These are phyloP conservation scores for Poeciliopsis retropinna DNA, from an alignment of 2,113 vertebrate species.

Conservation along the genomic window DNA sequence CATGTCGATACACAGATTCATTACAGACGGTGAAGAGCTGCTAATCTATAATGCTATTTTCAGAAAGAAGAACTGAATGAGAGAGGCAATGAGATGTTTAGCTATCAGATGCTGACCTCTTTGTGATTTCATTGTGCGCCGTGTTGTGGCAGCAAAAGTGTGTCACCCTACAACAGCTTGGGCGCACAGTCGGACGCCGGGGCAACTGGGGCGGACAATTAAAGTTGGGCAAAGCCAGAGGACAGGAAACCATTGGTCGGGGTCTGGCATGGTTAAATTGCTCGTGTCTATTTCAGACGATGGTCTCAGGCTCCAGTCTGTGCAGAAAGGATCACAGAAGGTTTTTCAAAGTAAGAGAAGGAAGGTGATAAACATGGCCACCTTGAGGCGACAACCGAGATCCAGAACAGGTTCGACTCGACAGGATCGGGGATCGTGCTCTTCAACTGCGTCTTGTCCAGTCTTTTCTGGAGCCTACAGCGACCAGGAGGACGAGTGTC, in stretches of 20 bases:
- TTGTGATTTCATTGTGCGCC: slow-evolving; percentile 38
- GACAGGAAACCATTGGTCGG: slow-evolving; percentile 49
- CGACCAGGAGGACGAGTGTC: slow-evolving; percentile 70
- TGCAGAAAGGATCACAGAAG: slow-evolving; percentile 67
- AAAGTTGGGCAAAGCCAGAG: slow-evolving; percentile 57
- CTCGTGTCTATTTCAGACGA: slow-evolving; percentile 62
- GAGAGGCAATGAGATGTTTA: slow-evolving; percentile 49
- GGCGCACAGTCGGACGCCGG: slow-evolving; percentile 29
- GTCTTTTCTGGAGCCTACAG: slow-evolving; percentile 74
- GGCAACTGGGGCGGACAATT: slow-evolving; percentile 65
- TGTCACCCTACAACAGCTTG: slow-evolving; percentile 60
- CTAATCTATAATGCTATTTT: slow-evolving; percentile 60
- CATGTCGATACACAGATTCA: slow-evolving; percentile 73
- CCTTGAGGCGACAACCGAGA: slow-evolving; percentile 50
- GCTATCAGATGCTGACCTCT: slow-evolving; percentile 26
- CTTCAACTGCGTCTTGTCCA: slow-evolving; percentile 77
- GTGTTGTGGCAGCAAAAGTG: slow-evolving; percentile 53
- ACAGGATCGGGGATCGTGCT: slow-evolving; percentile 75
- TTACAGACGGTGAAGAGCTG: slow-evolving; percentile 58
- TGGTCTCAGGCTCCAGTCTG: slow-evolving; percentile 68
- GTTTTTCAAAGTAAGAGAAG: slow-evolving; percentile 23
- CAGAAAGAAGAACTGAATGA: slow-evolving; percentile 47
- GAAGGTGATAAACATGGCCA: slow-evolving; percentile 49
- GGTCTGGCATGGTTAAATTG: slow-evolving; percentile 78
- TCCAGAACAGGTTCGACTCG: slow-evolving; percentile 49